Percentiles rank a stretch among this genome's conserved stretches.
Conservation (phyloP, 2,797 vertebrate genomes). For the Phoeniculus purpureus region DNA sequence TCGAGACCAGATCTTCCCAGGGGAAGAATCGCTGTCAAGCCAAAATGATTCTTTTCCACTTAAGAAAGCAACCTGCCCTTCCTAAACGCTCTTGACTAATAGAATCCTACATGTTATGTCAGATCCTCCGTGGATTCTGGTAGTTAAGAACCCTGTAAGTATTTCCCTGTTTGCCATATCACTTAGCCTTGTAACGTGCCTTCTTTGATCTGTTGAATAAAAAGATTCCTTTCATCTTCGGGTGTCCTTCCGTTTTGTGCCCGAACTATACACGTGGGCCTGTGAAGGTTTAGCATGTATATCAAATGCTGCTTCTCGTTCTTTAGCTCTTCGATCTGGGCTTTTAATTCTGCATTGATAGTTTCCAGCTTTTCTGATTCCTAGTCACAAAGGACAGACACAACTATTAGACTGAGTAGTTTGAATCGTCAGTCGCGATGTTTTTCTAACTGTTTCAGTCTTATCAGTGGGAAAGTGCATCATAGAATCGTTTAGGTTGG, state of each 20-base stretch:
- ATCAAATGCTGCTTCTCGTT: constrained; percentile 97
- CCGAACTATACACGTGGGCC: constrained; percentile 96
- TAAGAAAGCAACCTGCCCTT: constrained; percentile 43
- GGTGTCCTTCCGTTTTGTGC: constrained; percentile 94
- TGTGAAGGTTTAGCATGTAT: constrained; percentile 97
- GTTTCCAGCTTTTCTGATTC: constrained; percentile 96
- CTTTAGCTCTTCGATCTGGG: constrained; percentile 95
- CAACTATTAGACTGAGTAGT: neutral
- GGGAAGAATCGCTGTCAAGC: constrained; percentile 28
- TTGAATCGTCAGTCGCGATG: neutral
- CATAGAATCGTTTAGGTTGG: no score
- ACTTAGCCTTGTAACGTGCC: constrained; percentile 87
- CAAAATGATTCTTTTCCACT: constrained; percentile 35
- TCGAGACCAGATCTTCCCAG: constrained; percentile 47
- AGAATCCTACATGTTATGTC: constrained; percentile 68
- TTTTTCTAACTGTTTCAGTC: neutral
- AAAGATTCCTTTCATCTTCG: constrained; percentile 94
- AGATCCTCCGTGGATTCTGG: constrained; percentile 70
- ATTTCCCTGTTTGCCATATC: constrained; percentile 20
- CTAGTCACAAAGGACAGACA: constrained; percentile 72
- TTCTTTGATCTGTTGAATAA: constrained; percentile 95
- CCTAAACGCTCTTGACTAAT: constrained; percentile 65
- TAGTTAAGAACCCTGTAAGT: constrained; percentile 46
- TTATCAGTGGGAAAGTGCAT: neutral
- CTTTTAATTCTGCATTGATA: constrained; percentile 92